A percentile compares a stretch with the other conserved stretches of the same genome.
phyloP scores from a whole-genome alignment of 2,797 vertebrate species.

The Lepilemur ruficaudatus region DNA sequence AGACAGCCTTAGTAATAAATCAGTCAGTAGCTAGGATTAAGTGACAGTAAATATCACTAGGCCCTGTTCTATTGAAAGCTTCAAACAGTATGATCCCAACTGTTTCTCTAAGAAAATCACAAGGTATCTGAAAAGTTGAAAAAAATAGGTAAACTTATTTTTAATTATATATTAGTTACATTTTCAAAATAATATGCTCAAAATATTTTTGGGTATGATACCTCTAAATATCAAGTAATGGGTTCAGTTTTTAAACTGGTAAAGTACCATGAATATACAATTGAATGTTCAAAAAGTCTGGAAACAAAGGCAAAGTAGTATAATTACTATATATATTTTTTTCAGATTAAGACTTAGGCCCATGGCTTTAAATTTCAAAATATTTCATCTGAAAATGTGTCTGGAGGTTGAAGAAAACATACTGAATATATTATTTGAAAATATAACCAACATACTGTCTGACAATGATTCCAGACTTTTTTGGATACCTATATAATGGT shows the following conservation, averaged over 20 bases:
- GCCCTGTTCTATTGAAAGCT: slow-evolving; percentile 12
- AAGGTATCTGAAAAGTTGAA: not conserved
- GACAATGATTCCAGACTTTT: not conserved
- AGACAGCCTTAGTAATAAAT: slow-evolving; percentile 31
- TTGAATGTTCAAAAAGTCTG: not conserved
- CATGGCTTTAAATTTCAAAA: slow-evolving; percentile 34
- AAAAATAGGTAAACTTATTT: not conserved
- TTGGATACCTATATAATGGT: not conserved
- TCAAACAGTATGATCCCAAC: not conserved
- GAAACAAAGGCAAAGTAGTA: not conserved
- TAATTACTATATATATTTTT: not conserved
- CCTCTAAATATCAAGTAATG: not conserved
- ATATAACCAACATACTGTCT: not conserved
- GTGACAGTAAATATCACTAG: slow-evolving; percentile 31
- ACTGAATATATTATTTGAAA: slow-evolving; percentile 16
- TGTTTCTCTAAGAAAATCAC: not conserved
- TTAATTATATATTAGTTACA: not conserved
- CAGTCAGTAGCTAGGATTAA: slow-evolving; percentile 31
- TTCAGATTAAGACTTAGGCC: not conserved
- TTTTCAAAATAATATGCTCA: not conserved
- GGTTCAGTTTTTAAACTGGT: slow-evolving; percentile 25
- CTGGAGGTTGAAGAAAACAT: not conserved
- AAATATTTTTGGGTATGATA: not conserved
- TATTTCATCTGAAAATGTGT: not conserved
- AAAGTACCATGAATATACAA: not conserved